Evolutionary conservation across 1,140 invertebrate genomes (phyloP), one percentile per base, ranked within the genome.

Genomic region (Heliconius melpomene): DNA sequence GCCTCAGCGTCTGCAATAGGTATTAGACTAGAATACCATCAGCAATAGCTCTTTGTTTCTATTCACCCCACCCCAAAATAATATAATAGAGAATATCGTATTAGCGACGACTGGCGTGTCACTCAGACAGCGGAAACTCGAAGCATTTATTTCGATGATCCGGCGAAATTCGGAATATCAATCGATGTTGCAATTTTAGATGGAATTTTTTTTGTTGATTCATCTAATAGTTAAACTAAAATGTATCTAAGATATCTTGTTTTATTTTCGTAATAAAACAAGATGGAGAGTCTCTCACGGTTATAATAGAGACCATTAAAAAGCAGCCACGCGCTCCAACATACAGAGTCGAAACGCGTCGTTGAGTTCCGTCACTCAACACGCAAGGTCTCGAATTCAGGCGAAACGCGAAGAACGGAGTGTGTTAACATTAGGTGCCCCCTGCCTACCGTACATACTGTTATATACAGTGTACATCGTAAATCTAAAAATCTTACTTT

Each of bases 61-160:
- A 23, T 26, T 23, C 60, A 16, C 6, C 13, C 18, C 60, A 66
- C 11, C 57, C 57, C 1, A 66, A 11, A 23, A 23, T 57, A 52
- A 76, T 70, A 36, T 38, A 76, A 76, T 16, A 40, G 32, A 66
- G 11, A 76, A 70, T 70, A 71, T 71, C 36, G 38, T 40, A 76
- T 76, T 60, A 66, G 66, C 32, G 11, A 38, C 16, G 20, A 40
- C 38, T 66, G 32, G 60, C 16, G 20, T 36, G 29, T 75, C 52
- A 60, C 29, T 40, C 71, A 72, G 57, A 46, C 60, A 32, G 60
- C 32, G 54, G 20, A 29, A 66, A 38, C 57, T n/a, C 20, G 46
- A 77, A 77, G 13, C 36, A 9, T 46, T 40, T 76, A 71, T 71
- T 70, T 77, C 36, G 40, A 70, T 77, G 75, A 77, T 40, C 50